Percentiles rank a stretch among this genome's conserved stretches.
phyloP scores from a whole-genome alignment of 53 echinoderm and acorn worm genomes.

The Mesocentrotus franciscanus region DNA sequence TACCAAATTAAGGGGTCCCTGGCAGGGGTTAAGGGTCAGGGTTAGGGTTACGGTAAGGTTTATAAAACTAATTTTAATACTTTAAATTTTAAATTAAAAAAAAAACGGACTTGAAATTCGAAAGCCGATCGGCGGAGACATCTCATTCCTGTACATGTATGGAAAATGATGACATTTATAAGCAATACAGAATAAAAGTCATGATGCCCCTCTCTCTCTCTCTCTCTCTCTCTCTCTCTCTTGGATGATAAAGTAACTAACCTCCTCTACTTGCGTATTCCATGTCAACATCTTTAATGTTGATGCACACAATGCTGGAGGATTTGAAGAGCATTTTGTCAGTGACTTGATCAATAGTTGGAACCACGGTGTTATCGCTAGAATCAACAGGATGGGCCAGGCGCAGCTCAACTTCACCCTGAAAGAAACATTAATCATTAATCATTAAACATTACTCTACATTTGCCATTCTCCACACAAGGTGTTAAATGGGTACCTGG shows the following conservation, averaged over 20 bases:
- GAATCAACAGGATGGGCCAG: constrained; percentile 76
- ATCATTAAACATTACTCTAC: too few species aligned
- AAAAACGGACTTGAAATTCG: too few species aligned
- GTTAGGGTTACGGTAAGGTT: too few species aligned
- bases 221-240: too few species aligned
- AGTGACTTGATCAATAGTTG: constrained; percentile 36
- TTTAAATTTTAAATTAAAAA: too few species aligned
- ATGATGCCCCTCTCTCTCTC: not conserved
- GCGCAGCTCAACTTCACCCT: constrained; percentile 87
- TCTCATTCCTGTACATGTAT: too few species aligned
- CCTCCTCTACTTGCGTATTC: constrained; percentile 80
- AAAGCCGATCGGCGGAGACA: too few species aligned
- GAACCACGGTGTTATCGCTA: constrained; percentile 40
- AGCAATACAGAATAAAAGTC: not conserved
- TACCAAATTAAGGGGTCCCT: too few species aligned
- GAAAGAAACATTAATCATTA: not conserved
- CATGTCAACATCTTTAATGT: constrained; percentile 87
- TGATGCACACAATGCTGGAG: constrained; percentile 80
- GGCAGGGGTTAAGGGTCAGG: too few species aligned
- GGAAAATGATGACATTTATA: not conserved
- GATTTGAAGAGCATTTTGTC: constrained; percentile 85
- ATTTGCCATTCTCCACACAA: too few species aligned
- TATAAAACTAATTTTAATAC: too few species aligned
- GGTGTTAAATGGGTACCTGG: too few species aligned
- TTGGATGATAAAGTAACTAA: not conserved